Evolutionary conservation across 2,797 vertebrate genomes (phyloP).

Genomic region (Bradypus variegatus): DNA sequence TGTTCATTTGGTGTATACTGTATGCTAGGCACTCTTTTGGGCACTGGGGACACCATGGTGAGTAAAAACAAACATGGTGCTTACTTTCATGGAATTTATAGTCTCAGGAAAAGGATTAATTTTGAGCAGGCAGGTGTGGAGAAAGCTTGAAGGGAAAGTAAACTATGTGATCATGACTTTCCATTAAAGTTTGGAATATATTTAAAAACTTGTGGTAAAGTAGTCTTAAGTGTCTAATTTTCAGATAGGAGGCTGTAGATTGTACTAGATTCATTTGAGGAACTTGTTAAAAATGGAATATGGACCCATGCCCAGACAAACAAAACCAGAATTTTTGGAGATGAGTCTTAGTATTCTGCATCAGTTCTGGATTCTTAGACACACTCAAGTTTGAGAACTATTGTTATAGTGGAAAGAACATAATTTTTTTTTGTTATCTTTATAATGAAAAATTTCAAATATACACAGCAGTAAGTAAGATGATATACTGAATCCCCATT

Average conservation of each 20-base stretch:
- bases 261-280: slow-evolving; percentile 28
- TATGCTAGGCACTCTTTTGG: too few relatives aligned
- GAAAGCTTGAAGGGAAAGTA: background rate
- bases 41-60: background rate
- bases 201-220: slow-evolving; percentile 35
- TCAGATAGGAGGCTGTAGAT: slow-evolving; percentile 35
- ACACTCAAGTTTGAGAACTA: slow-evolving; percentile 27
- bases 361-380: background rate
- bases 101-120: slow-evolving; percentile 15
- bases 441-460: slow-evolving; percentile 20
- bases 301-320: slow-evolving; percentile 25
- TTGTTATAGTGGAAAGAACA: background rate
- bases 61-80: slow-evolving; percentile 22
- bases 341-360: slow-evolving; percentile 34
- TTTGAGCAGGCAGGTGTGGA: background rate
- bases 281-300: slow-evolving; percentile 52
- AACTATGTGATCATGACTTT: background rate
- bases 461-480: background rate
- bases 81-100: slow-evolving; percentile 22
- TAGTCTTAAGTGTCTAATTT: slow-evolving; percentile 39
- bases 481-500: background rate
- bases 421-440: slow-evolving; percentile 30
- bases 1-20: too few relatives aligned
- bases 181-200: slow-evolving; percentile 31
- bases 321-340: slow-evolving; percentile 32